phyloP scores from a whole-genome alignment of 2,113 vertebrate species.

The Tiliqua scincoides region DNA sequence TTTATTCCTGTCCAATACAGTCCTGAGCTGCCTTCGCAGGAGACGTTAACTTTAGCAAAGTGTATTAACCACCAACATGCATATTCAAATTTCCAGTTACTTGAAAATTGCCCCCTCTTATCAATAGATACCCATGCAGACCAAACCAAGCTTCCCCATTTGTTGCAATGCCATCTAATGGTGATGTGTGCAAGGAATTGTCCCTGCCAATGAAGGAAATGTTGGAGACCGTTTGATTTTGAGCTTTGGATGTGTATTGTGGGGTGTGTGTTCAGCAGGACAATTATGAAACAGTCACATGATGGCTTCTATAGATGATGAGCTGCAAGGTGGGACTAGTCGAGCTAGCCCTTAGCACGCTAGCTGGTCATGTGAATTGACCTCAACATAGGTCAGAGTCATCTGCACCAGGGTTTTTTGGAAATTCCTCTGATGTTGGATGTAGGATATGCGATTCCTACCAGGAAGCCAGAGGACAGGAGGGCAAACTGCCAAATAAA shows the following conservation, averaged over 20 bases:
- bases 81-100: not conserved
- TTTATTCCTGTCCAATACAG: not conserved
- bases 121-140: not conserved
- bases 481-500: slow-evolving; percentile 22
- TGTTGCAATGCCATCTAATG: not conserved
- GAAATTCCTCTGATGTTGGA: not conserved
- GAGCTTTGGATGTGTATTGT: not conserved
- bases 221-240: not conserved
- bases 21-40: not conserved
- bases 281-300: not conserved
- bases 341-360: not conserved
- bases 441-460: no score
- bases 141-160: not conserved
- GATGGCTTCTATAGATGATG: not conserved
- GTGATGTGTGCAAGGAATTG: not conserved
- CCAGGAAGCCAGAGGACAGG: not conserved
- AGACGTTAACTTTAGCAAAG: not conserved
- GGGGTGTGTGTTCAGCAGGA: not conserved
- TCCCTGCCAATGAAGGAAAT: not conserved
- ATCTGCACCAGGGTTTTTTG: not conserved
- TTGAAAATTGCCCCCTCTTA: not conserved
- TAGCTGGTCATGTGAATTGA: not conserved
- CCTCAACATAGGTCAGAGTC: not conserved
- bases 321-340: not conserved
- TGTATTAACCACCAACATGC: not conserved